A percentile compares a stretch with the other conserved stretches of the same genome.
phyloP scores from a whole-genome alignment of 2,113 vertebrate genomes.

The Spea bombifrons region DNA sequence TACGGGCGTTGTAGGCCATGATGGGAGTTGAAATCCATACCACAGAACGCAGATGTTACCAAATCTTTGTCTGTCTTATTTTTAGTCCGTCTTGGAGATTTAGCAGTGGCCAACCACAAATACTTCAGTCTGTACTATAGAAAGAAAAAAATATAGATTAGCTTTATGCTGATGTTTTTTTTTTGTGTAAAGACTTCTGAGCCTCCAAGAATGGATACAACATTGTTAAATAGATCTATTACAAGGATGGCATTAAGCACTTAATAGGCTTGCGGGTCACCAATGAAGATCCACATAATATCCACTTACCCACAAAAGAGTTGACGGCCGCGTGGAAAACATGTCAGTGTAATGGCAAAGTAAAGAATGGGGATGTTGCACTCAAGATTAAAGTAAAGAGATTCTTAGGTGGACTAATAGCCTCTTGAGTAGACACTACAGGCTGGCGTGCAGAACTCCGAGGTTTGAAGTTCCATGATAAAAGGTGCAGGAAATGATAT shows the following conservation, averaged over 20 bases:
- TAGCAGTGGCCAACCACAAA: not conserved
- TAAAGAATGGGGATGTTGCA: constrained; percentile 33
- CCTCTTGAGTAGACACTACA: constrained; percentile 36
- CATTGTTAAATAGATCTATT: constrained; percentile 43
- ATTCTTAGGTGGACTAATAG: constrained; percentile 46
- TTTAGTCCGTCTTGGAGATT: too few species aligned
- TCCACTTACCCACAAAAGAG: constrained; percentile 35
- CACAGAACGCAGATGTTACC: too few species aligned
- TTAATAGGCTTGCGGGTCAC: constrained; percentile 39
- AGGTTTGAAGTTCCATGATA: constrained; percentile 45
- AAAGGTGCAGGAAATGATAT: constrained; percentile 44
- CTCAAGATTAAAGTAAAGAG: constrained; percentile 46
- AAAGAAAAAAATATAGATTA: not conserved
- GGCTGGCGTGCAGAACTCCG: constrained; percentile 11
- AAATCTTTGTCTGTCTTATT: too few species aligned
- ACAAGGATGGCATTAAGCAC: constrained; percentile 44
- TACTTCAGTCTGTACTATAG: too few species aligned
- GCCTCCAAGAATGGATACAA: constrained; percentile 24
- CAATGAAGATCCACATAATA: constrained; percentile 36
- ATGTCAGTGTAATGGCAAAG: constrained; percentile 37
- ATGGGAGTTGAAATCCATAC: too few species aligned
- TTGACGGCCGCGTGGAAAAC: constrained; percentile 33
- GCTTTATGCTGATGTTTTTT: constrained; percentile 21
- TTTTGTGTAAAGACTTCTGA: constrained; percentile 16
- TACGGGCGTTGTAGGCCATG: too few species aligned